A percentile compares a stretch with the other conserved stretches of the same genome.
Evolutionary conservation across 2,888 invertebrate genomes (phyloP).

Genomic region (Nymphalis c-album): DNA sequence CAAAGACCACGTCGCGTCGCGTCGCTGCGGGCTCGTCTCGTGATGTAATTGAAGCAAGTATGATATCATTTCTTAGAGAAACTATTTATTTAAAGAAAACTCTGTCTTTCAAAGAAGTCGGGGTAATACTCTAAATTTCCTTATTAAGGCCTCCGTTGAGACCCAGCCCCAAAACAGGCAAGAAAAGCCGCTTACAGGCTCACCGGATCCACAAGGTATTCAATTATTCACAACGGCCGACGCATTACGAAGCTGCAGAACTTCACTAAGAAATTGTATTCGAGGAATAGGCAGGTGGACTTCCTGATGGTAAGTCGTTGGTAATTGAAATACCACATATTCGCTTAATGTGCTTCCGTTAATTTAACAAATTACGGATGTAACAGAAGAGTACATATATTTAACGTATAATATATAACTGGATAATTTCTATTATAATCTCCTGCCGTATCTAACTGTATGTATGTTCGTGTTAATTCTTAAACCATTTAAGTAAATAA

Average conservation of each 20-base stretch:
- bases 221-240: conserved; percentile 15
- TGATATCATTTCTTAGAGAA: neutral
- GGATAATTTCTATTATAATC: no score
- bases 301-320: neutral
- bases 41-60: no score
- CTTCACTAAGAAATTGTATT: conserved; percentile 1
- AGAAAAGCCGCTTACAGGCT: conserved; percentile 16
- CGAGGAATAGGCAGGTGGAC: neutral
- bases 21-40: no score
- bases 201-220: neutral
- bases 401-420: no score
- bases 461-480: no score
- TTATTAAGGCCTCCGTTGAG: conserved; percentile 1
- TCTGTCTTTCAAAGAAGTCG: neutral
- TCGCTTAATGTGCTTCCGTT: neutral
- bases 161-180: conserved; percentile 1
- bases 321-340: neutral
- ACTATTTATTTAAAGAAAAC: neutral
- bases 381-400: no score
- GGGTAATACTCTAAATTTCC: conserved; percentile 11
- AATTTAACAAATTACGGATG: neutral
- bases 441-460: no score
- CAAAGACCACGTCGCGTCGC: no score
- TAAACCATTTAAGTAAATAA: no score
- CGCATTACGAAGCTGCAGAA: neutral